Evolutionary conservation across 1,140 invertebrate genomes (phyloP).

Genomic region (Dryas iulia): DNA sequence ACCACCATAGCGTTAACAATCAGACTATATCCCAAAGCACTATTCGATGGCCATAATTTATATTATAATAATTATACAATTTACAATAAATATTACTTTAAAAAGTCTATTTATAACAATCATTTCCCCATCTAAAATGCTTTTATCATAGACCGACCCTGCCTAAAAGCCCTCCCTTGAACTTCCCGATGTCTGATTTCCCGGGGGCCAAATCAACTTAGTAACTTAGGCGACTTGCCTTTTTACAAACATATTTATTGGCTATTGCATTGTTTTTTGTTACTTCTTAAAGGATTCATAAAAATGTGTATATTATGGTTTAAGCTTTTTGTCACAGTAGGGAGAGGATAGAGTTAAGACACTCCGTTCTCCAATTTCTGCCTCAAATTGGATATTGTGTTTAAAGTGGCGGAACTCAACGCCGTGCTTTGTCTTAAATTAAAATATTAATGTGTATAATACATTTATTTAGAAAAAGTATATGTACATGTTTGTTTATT

Average conservation of each 20-base stretch:
- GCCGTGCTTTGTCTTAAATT: neutral
- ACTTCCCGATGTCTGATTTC: constrained; percentile 24
- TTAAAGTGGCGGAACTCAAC: neutral
- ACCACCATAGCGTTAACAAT: too few relatives aligned
- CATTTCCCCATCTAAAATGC: neutral
- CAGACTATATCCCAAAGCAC: too few relatives aligned
- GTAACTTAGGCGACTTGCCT: neutral
- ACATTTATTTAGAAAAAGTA: too few relatives aligned
- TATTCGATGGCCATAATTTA: too few relatives aligned
- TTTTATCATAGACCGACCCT: constrained; percentile 8
- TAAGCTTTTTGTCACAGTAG: neutral
- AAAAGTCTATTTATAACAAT: neutral
- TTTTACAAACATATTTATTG: neutral
- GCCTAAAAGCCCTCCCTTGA: neutral
- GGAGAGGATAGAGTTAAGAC: neutral
- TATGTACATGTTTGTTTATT: too few relatives aligned
- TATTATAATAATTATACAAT: too few relatives aligned
- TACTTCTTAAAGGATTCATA: neutral
- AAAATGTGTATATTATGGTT: neutral
- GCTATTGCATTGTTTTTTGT: neutral
- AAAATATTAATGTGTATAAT: too few relatives aligned
- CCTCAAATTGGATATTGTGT: neutral
- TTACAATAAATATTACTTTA: too few relatives aligned
- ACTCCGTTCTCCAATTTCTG: neutral
- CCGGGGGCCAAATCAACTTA: constrained; percentile 22